Evolutionary conservation across 2,888 invertebrate species (phyloP).

Genomic region (Ormyrus rosae): DNA sequence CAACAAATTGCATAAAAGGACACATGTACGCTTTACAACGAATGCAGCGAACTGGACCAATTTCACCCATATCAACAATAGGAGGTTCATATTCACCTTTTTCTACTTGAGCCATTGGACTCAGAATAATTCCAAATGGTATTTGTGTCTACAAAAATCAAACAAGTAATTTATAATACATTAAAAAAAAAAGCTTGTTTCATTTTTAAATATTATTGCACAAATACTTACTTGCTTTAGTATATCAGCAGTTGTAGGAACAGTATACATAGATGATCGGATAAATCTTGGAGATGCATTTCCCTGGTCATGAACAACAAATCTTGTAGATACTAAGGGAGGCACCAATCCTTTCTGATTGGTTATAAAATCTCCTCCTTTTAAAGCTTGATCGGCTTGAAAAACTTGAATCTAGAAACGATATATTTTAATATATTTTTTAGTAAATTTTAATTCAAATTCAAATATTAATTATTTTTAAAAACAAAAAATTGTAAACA

Average conservation of each 20-base stretch:
- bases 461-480: neutral
- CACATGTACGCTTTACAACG: slow-evolving; percentile 99
- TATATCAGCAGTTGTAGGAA: slow-evolving; percentile 95
- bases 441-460: neutral
- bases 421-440: neutral
- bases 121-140: slow-evolving; percentile 93
- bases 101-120: slow-evolving; percentile 89
- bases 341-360: slow-evolving; percentile 92
- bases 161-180: neutral
- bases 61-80: slow-evolving; percentile 92
- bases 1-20: slow-evolving; percentile 98
- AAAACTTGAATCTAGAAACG: slow-evolving; percentile 89
- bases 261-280: slow-evolving; percentile 96
- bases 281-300: slow-evolving; percentile 87
- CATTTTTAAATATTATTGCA: neutral
- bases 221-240: slow-evolving; percentile 84
- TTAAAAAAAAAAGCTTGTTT: too few relatives aligned
- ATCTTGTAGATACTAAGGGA: slow-evolving; percentile 96
- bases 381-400: slow-evolving; percentile 90
- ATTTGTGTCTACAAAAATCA: slow-evolving; percentile 82
- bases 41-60: slow-evolving; percentile 96
- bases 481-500: slow-evolving; percentile 68
- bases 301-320: slow-evolving; percentile 94
- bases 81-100: slow-evolving; percentile 88
- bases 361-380: slow-evolving; percentile 91